A percentile compares a stretch with the other conserved stretches of the same genome.
Conservation (phyloP, 2,888 invertebrate genomes). For the Rhingia rostrata region DNA sequence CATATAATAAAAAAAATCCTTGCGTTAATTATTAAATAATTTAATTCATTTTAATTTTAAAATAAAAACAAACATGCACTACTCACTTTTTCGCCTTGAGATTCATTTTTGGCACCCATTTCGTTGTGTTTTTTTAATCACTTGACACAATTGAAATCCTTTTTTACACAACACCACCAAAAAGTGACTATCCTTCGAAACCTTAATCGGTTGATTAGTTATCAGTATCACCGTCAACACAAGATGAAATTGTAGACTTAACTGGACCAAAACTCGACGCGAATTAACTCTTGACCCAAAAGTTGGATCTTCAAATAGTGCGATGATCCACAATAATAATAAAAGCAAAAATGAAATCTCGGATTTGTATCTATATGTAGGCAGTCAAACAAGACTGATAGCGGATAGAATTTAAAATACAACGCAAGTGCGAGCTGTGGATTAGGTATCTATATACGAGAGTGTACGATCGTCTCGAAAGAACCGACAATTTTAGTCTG, state of each 20-base stretch:
- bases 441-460: not conserved
- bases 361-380: constrained; percentile 2
- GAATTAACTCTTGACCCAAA: constrained; percentile 49
- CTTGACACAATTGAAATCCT: not conserved
- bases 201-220: not conserved
- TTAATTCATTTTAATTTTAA: not conserved
- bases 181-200: constrained; percentile 9
- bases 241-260: constrained; percentile 6
- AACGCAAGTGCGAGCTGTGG: constrained; percentile 5
- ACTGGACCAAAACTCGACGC: constrained; percentile 27
- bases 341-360: constrained; percentile 30
- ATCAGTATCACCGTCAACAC: constrained; percentile 13
- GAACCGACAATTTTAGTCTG: constrained; percentile 29
- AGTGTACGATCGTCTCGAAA: constrained; percentile 21
- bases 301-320: constrained; percentile 9
- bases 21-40: not conserved
- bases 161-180: constrained; percentile 11
- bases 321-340: constrained; percentile 26
- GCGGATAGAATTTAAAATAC: constrained; percentile 26
- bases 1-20: not conserved
- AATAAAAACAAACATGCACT: not conserved
- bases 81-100: constrained; percentile 62
- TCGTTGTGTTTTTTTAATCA: not conserved
- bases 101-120: constrained; percentile 51
- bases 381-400: not conserved